These are phyloP conservation scores for Lanistes nyassanus DNA, from an alignment of 1,140 invertebrate species.

Conservation along the genomic window DNA sequence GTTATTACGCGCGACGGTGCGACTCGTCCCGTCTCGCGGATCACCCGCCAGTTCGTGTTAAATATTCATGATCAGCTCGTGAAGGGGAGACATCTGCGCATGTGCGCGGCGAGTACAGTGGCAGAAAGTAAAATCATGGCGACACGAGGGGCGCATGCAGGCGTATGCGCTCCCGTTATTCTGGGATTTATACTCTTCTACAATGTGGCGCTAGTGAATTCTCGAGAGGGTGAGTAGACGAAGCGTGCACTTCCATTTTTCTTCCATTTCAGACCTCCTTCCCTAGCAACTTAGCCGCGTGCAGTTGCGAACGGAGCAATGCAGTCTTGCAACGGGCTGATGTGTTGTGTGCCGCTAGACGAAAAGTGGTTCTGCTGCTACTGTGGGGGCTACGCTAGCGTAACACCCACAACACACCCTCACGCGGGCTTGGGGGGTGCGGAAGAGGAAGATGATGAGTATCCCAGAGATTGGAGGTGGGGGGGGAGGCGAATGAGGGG, in stretches of 20 bases:
- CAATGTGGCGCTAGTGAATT: constrained; percentile 20
- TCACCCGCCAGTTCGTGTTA: constrained; percentile 21
- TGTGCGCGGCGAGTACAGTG: constrained; percentile 22
- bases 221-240: constrained; percentile 20
- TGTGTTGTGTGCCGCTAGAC: neutral
- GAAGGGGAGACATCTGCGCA: constrained; percentile 19
- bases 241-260: too few species aligned
- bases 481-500: neutral
- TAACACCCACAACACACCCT: constrained; percentile 12
- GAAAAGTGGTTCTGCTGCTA: constrained; percentile 16
- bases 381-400: constrained; percentile 6
- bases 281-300: too few species aligned
- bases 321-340: too few species aligned
- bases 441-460: too few species aligned
- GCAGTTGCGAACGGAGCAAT: too few species aligned
- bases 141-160: constrained; percentile 24
- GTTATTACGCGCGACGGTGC: constrained; percentile 25
- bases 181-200: constrained; percentile 23
- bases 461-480: neutral
- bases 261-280: too few species aligned
- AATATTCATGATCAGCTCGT: constrained; percentile 26
- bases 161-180: constrained; percentile 26
- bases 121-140: constrained; percentile 29
- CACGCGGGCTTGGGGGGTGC: neutral
- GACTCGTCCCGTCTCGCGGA: constrained; percentile 20